A percentile compares a stretch with the other conserved stretches of the same genome.
phyloP scores from a whole-genome alignment of 2,113 vertebrate genomes.

The Phalacrocorax carbo region DNA sequence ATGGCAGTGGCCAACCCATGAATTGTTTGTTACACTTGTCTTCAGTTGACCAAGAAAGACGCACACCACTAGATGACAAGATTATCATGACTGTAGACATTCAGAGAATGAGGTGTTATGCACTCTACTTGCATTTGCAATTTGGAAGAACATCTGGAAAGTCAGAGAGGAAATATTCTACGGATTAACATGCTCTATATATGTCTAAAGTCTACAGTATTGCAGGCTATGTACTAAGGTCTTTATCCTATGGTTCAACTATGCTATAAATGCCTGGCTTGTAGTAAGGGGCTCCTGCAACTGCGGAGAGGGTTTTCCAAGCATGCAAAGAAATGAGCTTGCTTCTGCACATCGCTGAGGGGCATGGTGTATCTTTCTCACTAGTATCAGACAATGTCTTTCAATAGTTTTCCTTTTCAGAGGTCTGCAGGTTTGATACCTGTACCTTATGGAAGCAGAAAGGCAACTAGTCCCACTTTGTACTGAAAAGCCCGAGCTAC shows the following conservation, averaged over 20 bases:
- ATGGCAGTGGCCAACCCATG: neutral
- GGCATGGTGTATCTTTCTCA: neutral
- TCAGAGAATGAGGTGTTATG: neutral
- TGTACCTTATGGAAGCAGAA: neutral
- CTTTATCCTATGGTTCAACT: neutral
- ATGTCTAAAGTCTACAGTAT: neutral
- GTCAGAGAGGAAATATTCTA: neutral
- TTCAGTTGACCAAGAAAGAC: rapidly evolving
- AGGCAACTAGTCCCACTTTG: neutral
- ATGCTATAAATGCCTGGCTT: neutral
- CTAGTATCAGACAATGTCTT: neutral
- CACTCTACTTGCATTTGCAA: neutral
- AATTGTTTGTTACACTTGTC: neutral
- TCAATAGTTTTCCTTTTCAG: neutral
- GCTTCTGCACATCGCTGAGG: neutral
- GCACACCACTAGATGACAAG: neutral
- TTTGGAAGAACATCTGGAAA: neutral
- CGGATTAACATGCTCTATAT: neutral
- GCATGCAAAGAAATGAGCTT: neutral
- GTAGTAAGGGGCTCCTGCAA: neutral
- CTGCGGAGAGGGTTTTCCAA: neutral
- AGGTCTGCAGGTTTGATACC: neutral
- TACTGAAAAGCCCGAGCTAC: neutral
- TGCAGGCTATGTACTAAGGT: neutral
- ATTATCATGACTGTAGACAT: neutral